Base-by-base conservation (phyloP, 2,113 vertebrate species). In the Planiliza haematocheilus region DNA sequence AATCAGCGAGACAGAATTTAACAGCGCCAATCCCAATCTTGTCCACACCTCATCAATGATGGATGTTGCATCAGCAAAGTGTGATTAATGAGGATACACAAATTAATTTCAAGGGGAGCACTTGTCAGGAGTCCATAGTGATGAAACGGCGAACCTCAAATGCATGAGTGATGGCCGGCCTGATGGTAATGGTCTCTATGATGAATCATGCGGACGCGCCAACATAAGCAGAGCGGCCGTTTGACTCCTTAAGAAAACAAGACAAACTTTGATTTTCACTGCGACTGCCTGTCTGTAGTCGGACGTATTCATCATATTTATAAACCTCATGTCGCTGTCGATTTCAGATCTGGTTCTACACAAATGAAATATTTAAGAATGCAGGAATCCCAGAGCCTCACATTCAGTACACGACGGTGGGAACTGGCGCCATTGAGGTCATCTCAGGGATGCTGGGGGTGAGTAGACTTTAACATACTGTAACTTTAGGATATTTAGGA, bases 311-410 rank as follows among this genome's bases (percentile, higher is more conserved):
- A 53, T 50, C 45, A 37, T 49, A 42, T 48, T 48, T 38, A 57
- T 65, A 14, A 39, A 82, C 16, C 7, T 72, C 2, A 8, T 51
- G 12, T 77, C 21, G 12, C 24, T 87, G 46, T 82, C 63, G 52
- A 62, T 91, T 89, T 83, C 93, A 97, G 96, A 96, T 97, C 87
- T 97, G 96, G 96, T 97, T 96, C 91, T 97, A 97, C 83, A 97
- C 96, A 66, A 97, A 96, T 78, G 58, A 89, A 38, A 97, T 97
- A 83, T 97, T 97, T 4, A 83, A 92, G 86, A 91, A 95, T 0
- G 93, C 95, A 0, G 94, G 95, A 14, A 94, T 97, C 57, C 89
- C 93, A 0, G 42, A 38, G 3, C 87, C 92, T 48, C 82, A 94
- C 62, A 94, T 97, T 48, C 96, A 96, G 79, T 97, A 97, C 84